Conservation (phyloP, 2,888 invertebrate genomes). For the Timema cristinae region DNA sequence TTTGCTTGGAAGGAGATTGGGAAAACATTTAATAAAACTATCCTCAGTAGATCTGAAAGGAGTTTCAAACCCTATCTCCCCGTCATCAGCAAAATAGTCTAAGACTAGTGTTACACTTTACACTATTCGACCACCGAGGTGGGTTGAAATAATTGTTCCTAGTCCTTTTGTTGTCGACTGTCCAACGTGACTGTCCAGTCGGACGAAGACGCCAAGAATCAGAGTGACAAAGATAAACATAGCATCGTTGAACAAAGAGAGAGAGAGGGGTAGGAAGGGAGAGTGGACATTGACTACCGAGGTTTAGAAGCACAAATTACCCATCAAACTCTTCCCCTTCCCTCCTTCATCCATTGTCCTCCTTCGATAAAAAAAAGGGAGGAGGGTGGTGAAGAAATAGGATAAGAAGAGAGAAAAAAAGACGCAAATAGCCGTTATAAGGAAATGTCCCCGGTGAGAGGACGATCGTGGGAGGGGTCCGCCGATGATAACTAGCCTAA, state of each 20-base stretch:
- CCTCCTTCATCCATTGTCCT: constrained; percentile 15
- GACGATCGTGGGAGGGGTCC: neutral
- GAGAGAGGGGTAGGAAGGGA: neutral
- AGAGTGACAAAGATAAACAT: constrained; percentile 8
- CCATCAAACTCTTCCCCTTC: constrained; percentile 17
- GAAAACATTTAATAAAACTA: no score
- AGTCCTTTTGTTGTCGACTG: no score
- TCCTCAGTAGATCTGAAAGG: no score
- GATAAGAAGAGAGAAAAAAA: constrained; percentile 15
- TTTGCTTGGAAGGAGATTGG: no score
- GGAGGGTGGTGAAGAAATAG: constrained; percentile 1
- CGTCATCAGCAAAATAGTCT: no score
- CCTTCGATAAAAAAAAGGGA: constrained; percentile 10
- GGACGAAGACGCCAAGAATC: no score
- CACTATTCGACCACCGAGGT: no score
- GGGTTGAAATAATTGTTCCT: no score
- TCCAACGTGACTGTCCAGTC: no score
- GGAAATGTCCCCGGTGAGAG: constrained; percentile 23
- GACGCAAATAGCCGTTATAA: constrained; percentile 26
- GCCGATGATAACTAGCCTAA: constrained; percentile 13
- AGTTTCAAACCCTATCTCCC: no score
- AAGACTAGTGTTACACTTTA: no score
- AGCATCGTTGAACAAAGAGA: neutral
- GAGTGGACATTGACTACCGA: constrained; percentile 15
- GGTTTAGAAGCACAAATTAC: constrained; percentile 20